Percentiles rank a stretch among this genome's conserved stretches.
These are phyloP conservation scores for Ips typographus DNA, from an alignment of 1,140 invertebrate genomes.

Conservation along the genomic window DNA sequence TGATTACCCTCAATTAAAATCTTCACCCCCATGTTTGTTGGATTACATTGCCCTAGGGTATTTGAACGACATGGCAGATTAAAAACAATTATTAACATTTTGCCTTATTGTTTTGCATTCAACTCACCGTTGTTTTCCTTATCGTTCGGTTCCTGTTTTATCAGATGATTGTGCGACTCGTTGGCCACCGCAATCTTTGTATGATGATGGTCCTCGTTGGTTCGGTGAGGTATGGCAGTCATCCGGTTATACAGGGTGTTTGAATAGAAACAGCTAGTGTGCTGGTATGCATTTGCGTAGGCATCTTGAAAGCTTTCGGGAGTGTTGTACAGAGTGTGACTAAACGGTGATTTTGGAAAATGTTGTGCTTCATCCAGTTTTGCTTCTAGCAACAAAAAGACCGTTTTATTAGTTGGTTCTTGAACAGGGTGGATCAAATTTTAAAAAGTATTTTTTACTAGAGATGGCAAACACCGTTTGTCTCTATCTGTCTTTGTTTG, in stretches of 20 bases:
- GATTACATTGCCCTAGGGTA: conserved; percentile 23
- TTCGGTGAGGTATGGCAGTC: conserved; percentile 23
- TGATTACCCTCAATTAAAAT: conserved; percentile 47
- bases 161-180: conserved; percentile 31
- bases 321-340: conserved; percentile 36
- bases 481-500: too few species aligned
- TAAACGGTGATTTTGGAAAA: conserved; percentile 38
- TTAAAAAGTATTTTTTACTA: too few species aligned
- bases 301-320: conserved; percentile 44
- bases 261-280: conserved; percentile 47
- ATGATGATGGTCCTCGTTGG: conserved; percentile 4
- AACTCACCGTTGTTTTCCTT: conserved; percentile 46
- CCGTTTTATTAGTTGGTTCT: too few species aligned
- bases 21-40: conserved; percentile 36
- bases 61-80: conserved; percentile 6
- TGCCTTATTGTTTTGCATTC: not conserved
- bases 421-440: too few species aligned
- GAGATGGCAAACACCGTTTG: too few species aligned
- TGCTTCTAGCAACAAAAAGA: conserved; percentile 25
- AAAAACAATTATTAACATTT: conserved; percentile 16
- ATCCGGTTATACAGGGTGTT: conserved; percentile 43
- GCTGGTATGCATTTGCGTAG: conserved; percentile 43
- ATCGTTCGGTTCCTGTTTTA: conserved; percentile 50
- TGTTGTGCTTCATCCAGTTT: conserved; percentile 43
- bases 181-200: conserved; percentile 12